These are phyloP conservation scores for Oreochromis spilurus DNA, from an alignment of 2,113 vertebrate species.

Conservation along the genomic window DNA sequence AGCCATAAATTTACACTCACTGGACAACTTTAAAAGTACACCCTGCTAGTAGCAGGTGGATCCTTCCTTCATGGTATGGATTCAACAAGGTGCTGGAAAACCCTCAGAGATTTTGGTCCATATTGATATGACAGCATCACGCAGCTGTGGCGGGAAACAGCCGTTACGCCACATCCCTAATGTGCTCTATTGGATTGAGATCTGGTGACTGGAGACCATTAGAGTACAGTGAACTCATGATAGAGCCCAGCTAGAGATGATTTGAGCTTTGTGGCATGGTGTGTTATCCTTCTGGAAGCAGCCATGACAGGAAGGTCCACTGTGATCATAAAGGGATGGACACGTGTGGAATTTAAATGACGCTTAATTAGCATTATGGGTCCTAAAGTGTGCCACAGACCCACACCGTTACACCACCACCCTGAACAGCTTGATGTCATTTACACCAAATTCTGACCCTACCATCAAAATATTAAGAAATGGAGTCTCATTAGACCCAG, in stretches of 20 bases:
- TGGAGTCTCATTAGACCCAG: background rate
- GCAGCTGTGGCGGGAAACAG: background rate
- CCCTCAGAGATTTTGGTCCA: background rate
- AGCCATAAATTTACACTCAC: no score
- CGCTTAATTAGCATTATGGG: background rate
- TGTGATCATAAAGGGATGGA: background rate
- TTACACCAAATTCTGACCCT: background rate
- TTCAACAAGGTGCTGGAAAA: background rate
- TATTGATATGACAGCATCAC: background rate
- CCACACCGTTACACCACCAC: background rate
- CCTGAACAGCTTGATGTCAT: background rate
- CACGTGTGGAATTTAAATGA: background rate
- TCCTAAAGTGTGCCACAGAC: background rate
- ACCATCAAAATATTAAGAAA: background rate
- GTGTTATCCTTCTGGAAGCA: background rate
- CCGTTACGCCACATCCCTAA: background rate
- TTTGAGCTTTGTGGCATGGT: background rate
- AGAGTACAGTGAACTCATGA: background rate
- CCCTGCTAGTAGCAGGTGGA: background rate
- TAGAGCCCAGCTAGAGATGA: background rate
- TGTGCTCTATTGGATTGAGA: background rate
- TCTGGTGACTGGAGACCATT: background rate
- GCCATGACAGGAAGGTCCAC: background rate
- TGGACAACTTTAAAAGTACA: background rate
- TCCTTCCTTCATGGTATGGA: background rate